Conservation (phyloP, 2,888 invertebrate genomes). For the Chalcis sispes region DNA sequence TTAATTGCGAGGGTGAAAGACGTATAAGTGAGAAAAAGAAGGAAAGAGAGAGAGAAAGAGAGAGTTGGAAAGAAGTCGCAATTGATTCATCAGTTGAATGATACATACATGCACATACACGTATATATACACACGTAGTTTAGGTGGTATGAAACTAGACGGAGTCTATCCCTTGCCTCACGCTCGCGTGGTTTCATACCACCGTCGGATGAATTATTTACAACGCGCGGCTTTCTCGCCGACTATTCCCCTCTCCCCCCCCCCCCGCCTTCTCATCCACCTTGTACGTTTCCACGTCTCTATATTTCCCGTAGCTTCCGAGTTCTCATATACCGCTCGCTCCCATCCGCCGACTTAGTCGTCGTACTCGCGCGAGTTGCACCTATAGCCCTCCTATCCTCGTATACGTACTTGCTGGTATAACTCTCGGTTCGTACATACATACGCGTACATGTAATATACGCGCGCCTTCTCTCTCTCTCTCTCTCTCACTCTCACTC, state of each 20-base stretch:
- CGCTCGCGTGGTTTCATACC: neutral
- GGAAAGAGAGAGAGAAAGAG: slow-evolving; percentile 4
- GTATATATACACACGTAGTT: neutral
- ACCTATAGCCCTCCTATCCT: neutral
- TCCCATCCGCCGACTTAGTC: too few species aligned
- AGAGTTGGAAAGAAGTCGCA: slow-evolving; percentile 9
- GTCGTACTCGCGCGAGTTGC: neutral
- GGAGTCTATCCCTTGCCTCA: too few species aligned
- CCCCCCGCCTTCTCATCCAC: neutral
- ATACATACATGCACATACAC: slow-evolving; percentile 3
- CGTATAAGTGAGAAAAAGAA: neutral
- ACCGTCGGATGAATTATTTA: slow-evolving; percentile 54
- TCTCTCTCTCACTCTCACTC: too few species aligned
- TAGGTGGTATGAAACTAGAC: too few species aligned
- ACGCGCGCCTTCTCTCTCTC: neutral
- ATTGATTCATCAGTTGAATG: slow-evolving; percentile 52
- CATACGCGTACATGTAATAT: neutral
- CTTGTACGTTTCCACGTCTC: slow-evolving; percentile 11
- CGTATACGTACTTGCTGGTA: neutral
- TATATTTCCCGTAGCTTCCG: neutral
- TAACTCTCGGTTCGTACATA: slow-evolving; percentile 17
- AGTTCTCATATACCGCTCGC: too few species aligned
- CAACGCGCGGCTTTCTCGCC: slow-evolving; percentile 29
- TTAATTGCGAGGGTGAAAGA: slow-evolving; percentile 39
- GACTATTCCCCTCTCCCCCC: neutral